Base-by-base conservation (phyloP, 2,888 invertebrate species). In the Creontiades dilutus region DNA sequence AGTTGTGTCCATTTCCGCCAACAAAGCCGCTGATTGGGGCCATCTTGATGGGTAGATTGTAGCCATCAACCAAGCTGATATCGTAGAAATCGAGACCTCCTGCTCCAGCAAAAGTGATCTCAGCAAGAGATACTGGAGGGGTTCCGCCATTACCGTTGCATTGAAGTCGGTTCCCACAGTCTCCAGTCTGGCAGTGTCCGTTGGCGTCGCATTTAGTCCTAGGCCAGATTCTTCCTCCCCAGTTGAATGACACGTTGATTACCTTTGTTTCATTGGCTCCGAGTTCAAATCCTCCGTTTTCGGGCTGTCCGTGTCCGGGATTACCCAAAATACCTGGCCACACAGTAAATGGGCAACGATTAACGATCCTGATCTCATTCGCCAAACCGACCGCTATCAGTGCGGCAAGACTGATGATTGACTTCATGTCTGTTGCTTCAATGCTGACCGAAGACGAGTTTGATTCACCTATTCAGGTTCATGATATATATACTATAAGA, bases 31-130 rank as follows among this genome's bases (percentile, higher is more conserved):
- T 16, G 47, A 47, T 78, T 3, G 88, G 88, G 23, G 28, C 27
- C 88, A 88, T 88, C 27, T 28, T 48, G 13, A 93, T 92, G 87
- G 92, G 92, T 14, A 94, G 90, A 91, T 94, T 94, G 93, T 93
- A 94, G 5, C 94, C 94, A 92, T 94, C 94, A 16, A 94, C 94
- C 55, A 94, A 92, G 23, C 94, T 94, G 89, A 94, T 92, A 91
- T 94, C 94, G 92, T 94, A 94, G 92, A 93, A 94, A 92, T 94
- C 94, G 52, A 93, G 93, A 76, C 92, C 93, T 16, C 68, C 93
- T 91, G 48, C 93, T 9, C 93, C 93, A 93, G 92, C 93, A 19
- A 93, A 92, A 0, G 94, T 94, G 90, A 94, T 93, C 92, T 94
- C 94, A 13, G 93, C 93, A 4, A 94, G 92, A 9, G 93, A 92